These are phyloP conservation scores for Gila robusta DNA, from an alignment of 2,797 vertebrate genomes.

Conservation along the genomic window DNA sequence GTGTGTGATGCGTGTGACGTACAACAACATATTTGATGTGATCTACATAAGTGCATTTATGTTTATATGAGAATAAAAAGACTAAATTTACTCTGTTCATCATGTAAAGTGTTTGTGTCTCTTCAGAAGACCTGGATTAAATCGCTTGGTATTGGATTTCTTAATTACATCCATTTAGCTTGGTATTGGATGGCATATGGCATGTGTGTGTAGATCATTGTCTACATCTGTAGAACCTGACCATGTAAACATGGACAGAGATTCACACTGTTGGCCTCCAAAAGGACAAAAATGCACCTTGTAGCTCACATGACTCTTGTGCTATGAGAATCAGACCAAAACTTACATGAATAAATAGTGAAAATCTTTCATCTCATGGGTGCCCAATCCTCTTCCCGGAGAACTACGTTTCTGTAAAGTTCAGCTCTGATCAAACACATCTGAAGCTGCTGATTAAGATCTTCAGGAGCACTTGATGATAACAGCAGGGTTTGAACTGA, in stretches of 20 bases:
- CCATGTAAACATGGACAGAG: background rate
- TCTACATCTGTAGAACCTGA: background rate
- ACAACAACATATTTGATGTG: too few relatives aligned
- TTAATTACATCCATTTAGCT: too few relatives aligned
- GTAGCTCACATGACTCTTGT: background rate
- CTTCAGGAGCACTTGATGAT: background rate
- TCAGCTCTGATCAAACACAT: background rate
- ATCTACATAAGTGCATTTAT: background rate
- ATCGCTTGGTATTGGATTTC: background rate
- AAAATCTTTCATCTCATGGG: background rate
- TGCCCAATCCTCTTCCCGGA: background rate
- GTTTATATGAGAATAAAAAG: background rate
- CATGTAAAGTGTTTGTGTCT: too few relatives aligned
- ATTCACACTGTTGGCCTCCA: background rate
- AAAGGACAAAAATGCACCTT: background rate
- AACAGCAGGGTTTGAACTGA: background rate
- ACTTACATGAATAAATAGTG: background rate
- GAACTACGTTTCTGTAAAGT: background rate
- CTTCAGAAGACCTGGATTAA: background rate
- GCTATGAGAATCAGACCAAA: background rate
- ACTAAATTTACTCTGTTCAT: background rate
- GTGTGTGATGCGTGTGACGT: too few relatives aligned
- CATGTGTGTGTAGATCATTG: background rate
- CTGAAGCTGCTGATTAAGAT: background rate
- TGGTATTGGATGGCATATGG: too few relatives aligned